These are phyloP conservation scores for Procambarus virginalis DNA, from an alignment of 1,140 invertebrate genomes.

Conservation along the genomic window DNA sequence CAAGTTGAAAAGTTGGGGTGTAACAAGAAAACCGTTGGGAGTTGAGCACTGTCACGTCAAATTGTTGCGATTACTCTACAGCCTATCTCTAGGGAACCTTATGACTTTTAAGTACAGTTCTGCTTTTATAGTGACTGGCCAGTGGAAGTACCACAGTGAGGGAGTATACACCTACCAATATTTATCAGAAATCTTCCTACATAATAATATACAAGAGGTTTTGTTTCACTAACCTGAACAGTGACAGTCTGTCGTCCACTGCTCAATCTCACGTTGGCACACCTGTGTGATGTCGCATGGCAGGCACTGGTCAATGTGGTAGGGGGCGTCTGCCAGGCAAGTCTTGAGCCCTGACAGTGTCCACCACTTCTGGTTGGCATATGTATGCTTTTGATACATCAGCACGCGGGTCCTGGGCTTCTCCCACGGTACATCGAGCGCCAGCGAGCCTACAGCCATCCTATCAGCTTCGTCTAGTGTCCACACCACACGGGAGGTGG, in stretches of 20 bases:
- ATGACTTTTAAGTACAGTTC: no score
- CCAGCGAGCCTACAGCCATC: neutral
- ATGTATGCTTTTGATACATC: slow-evolving; percentile 10
- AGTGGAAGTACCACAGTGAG: no score
- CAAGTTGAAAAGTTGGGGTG: no score
- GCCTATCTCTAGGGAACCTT: no score
- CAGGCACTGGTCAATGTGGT: neutral
- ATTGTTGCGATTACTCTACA: no score
- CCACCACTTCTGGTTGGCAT: slow-evolving; percentile 42
- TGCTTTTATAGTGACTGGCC: no score
- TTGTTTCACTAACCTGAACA: neutral
- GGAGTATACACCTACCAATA: no score
- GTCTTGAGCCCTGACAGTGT: slow-evolving; percentile 9
- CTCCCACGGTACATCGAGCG: slow-evolving; percentile 36
- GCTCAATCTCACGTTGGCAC: neutral
- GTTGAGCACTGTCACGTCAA: no score
- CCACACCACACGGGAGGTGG: neutral
- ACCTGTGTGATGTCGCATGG: neutral
- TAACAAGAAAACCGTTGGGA: no score
- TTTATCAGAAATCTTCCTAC: no score
- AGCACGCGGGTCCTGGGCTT: slow-evolving; percentile 15
- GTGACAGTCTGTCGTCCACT: neutral
- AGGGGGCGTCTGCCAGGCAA: neutral
- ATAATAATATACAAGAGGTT: neutral
- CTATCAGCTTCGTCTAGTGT: neutral